These are phyloP conservation scores for Rhodinocichla rosea DNA, from an alignment of 2,113 vertebrate genomes.

Conservation along the genomic window DNA sequence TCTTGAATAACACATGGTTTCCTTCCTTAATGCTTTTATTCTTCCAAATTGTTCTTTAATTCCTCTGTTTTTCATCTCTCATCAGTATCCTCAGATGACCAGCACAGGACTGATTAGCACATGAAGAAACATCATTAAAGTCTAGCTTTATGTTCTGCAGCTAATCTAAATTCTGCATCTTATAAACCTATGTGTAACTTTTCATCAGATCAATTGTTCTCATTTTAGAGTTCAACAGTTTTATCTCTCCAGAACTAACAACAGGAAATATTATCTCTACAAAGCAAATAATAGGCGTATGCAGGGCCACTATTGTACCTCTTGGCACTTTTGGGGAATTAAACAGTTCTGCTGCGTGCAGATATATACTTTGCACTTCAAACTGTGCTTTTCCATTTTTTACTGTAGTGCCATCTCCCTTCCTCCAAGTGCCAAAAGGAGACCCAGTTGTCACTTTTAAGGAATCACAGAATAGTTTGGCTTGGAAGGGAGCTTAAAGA, in stretches of 20 bases:
- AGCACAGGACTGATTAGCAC: background rate
- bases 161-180: background rate
- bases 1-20: background rate
- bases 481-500: background rate
- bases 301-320: background rate
- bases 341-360: background rate
- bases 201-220: slow-evolving; percentile 10
- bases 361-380: background rate
- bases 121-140: slow-evolving; percentile 10
- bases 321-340: background rate
- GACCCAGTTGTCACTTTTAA: background rate
- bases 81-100: background rate
- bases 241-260: background rate
- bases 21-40: background rate
- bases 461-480: background rate
- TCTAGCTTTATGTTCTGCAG: slow-evolving; percentile 12
- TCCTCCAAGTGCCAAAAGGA: background rate
- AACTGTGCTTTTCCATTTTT: background rate
- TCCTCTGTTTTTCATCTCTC: background rate
- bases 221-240: background rate
- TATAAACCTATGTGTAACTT: slow-evolving; percentile 1
- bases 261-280: background rate
- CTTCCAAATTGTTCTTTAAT: background rate
- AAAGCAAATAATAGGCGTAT: background rate
- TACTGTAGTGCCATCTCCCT: background rate